Evolutionary conservation across 2,113 vertebrate species (phyloP).

Genomic region (Camelus bactrianus): DNA sequence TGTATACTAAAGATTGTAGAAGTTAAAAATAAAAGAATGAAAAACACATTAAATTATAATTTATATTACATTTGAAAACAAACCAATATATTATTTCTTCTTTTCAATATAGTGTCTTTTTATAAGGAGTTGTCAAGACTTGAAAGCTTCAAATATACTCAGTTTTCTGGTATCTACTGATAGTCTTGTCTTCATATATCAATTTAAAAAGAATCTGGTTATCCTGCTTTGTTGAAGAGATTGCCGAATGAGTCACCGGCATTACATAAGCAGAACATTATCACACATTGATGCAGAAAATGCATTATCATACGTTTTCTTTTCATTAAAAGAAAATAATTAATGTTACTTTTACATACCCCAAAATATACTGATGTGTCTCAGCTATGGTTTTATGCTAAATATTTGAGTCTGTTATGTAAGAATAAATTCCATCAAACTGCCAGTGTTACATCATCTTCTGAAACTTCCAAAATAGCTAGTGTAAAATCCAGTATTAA

Average conservation of each 20-base stretch:
- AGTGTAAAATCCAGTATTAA: neutral
- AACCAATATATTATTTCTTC: neutral
- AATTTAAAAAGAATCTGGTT: neutral
- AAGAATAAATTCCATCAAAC: neutral
- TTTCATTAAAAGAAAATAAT: neutral
- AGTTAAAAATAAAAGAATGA: neutral
- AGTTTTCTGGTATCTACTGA: neutral
- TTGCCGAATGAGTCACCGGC: neutral
- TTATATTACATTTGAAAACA: constrained; percentile 40
- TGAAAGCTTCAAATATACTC: neutral
- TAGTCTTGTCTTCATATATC: neutral
- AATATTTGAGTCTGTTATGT: constrained; percentile 23
- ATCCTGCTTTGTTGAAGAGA: neutral
- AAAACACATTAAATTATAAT: neutral
- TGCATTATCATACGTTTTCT: too few relatives aligned
- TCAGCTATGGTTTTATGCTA: neutral
- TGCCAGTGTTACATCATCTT: neutral
- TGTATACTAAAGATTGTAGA: neutral
- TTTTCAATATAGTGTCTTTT: neutral
- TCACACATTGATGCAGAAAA: neutral
- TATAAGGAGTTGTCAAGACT: neutral
- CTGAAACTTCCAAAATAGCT: constrained; percentile 15
- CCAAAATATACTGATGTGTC: neutral
- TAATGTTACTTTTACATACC: neutral
- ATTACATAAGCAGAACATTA: neutral